These are phyloP conservation scores for Squalus acanthias DNA, from an alignment of 2,797 vertebrate species.

Conservation along the genomic window DNA sequence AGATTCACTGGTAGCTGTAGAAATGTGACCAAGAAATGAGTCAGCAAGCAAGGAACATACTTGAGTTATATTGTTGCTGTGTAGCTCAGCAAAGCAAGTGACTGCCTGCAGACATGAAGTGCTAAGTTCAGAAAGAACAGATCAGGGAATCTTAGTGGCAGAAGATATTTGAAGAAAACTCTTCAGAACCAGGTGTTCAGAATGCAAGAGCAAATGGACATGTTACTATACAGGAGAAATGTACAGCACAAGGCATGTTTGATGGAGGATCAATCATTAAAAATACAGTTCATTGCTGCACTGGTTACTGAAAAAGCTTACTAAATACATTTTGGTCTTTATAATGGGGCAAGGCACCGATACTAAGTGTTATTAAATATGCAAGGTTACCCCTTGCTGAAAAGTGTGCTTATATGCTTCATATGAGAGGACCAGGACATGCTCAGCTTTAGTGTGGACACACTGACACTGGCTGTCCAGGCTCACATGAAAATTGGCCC, in stretches of 20 bases:
- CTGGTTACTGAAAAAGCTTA: neutral
- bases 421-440: neutral
- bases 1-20: conserved; percentile 30
- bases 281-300: neutral
- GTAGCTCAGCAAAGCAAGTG: conserved; percentile 11
- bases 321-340: neutral
- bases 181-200: neutral
- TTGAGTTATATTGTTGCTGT: neutral
- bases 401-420: neutral
- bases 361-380: neutral
- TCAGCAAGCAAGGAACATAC: conserved; percentile 7
- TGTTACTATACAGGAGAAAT: neutral
- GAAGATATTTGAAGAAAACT: conserved; percentile 20
- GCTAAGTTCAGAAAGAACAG: neutral
- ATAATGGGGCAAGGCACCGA: neutral
- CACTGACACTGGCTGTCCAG: neutral
- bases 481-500: neutral
- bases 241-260: neutral
- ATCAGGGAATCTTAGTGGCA: conserved; percentile 10
- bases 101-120: neutral
- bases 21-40: conserved; percentile 24
- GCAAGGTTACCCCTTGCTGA: neutral
- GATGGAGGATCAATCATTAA: neutral
- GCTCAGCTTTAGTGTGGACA: neutral
- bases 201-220: neutral